Percentiles rank a stretch among this genome's conserved stretches.
Evolutionary conservation across 1,140 invertebrate genomes (phyloP).

Genomic region (Drosophila malerkotliana): DNA sequence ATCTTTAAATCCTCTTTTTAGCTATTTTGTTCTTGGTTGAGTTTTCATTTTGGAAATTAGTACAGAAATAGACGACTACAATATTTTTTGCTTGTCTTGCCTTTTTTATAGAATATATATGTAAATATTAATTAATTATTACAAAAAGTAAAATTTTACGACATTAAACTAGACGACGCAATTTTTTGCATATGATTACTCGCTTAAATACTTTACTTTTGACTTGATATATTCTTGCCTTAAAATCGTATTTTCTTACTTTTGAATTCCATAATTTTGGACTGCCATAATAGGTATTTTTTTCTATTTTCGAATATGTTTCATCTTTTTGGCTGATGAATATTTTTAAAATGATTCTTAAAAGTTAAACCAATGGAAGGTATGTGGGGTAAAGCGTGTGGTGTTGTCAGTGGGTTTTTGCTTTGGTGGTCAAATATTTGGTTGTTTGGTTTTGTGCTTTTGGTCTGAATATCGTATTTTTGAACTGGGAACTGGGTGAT

Average conservation of each 20-base stretch:
- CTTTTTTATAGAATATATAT: constrained; percentile 65
- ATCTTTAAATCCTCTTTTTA: constrained; percentile 26
- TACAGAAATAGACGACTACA: constrained; percentile 75
- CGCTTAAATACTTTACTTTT: constrained; percentile 71
- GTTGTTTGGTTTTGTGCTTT: constrained; percentile 6
- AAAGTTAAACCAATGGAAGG: constrained; percentile 82
- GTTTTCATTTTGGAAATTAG: constrained; percentile 64
- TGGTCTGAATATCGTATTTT: constrained; percentile 18
- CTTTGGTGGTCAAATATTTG: constrained; percentile 28
- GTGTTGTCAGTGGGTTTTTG: constrained; percentile 32
- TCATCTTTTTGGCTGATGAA: constrained; percentile 67
- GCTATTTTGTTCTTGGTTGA: constrained; percentile 43
- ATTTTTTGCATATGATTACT: constrained; percentile 74
- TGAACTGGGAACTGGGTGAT: constrained; percentile 1
- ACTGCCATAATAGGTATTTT: constrained; percentile 62
- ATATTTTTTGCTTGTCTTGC: constrained; percentile 58
- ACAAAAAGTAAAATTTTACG: constrained; percentile 83
- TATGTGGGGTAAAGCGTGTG: constrained; percentile 38
- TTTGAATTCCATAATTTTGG: constrained; percentile 71
- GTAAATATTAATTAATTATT: constrained; percentile 82
- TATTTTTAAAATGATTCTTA: constrained; percentile 82
- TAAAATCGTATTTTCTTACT: constrained; percentile 64
- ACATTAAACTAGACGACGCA: constrained; percentile 83
- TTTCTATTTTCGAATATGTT: constrained; percentile 36
- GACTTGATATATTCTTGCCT: constrained; percentile 55